Evolutionary conservation across 92 coral and sea anemone genomes (phyloP), one percentile per base, ranked within the genome.

Genomic region (Siderastrea siderea): DNA sequence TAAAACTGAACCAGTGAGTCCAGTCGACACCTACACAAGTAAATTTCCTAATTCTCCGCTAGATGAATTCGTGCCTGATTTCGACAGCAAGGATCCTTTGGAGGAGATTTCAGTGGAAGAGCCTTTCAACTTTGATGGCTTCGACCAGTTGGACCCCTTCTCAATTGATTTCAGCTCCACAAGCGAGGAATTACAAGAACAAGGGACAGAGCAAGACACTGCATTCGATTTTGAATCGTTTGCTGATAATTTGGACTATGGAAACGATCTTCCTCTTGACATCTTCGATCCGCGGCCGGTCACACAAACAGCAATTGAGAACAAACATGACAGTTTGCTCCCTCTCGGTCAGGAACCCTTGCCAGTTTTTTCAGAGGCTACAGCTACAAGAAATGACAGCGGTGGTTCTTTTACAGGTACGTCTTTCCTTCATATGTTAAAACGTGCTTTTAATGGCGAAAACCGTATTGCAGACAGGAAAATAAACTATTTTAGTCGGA

Each of bases 91-190:
- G 75, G 74, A 75, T 57, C 88, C 93, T 2, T 74, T 90, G n/a
- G 93, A 88, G 54, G 82, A 64, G 16, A 72, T 82, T 64, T 78
- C 87, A 8, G 65, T 88, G 2, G 79, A 78, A 14, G 89, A 80
- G 17, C 73, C 88, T 17, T 86, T 90, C 70, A 82, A 73, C 66
- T 55, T 81, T 2, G 84, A 68, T 12, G 95, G 86, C 50, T 63
- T 87, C 13, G 98, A 89, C n/a, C 79, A 85, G 47, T 68, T 86
- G 73, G 92, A 94, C 72, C 96, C 96, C 3, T 93, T 74, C 85
- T 90, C 95, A 14, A 92, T 95, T 82, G 96, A 93, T 74, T 93
- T 93, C 79, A 58, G 78, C 7, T 63, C 89, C 0, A 83, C 96
- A 57, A 88, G 79, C 63, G 74, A 83, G 44, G 77, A 93, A 45